These are phyloP conservation scores for Aplochiton taeniatus DNA, from an alignment of 2,797 vertebrate species.

Conservation along the genomic window DNA sequence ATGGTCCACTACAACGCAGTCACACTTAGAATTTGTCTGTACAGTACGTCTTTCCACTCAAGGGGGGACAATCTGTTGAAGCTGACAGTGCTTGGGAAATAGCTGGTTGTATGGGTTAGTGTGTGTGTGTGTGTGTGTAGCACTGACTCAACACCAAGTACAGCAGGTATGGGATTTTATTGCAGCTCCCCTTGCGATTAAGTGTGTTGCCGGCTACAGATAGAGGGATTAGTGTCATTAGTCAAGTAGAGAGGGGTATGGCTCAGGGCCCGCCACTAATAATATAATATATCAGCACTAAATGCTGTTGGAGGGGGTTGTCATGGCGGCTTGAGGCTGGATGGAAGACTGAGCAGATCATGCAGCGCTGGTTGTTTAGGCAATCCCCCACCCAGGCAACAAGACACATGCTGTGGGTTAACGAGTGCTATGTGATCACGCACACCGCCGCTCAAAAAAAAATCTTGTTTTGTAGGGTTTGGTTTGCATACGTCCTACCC, in stretches of 20 bases:
- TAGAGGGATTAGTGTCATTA: slow-evolving; percentile 57
- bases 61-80: slow-evolving; percentile 41
- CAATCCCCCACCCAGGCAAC: neutral
- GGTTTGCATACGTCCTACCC: neutral
- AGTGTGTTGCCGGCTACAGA: slow-evolving; percentile 37
- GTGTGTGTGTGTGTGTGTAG: neutral
- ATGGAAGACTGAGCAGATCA: neutral
- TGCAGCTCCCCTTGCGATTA: slow-evolving; percentile 28
- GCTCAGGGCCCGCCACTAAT: slow-evolving; percentile 41
- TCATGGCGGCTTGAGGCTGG: slow-evolving; percentile 34
- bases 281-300: slow-evolving; percentile 56
- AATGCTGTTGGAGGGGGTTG: slow-evolving; percentile 38
- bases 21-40: too few relatives aligned
- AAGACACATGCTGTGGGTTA: neutral
- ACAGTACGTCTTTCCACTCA: neutral
- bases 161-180: slow-evolving; percentile 33
- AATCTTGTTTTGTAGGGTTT: too few relatives aligned
- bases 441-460: too few relatives aligned
- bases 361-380: neutral
- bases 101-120: slow-evolving; percentile 22
- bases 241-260: slow-evolving; percentile 50
- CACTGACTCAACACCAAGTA: slow-evolving; percentile 8
- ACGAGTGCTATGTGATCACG: too few relatives aligned
- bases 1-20: slow-evolving; percentile 27
- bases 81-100: neutral